A percentile compares a stretch with the other conserved stretches of the same genome.
Conservation (phyloP, 1,140 invertebrate genomes). For the Leptestheria dahalacensis region DNA sequence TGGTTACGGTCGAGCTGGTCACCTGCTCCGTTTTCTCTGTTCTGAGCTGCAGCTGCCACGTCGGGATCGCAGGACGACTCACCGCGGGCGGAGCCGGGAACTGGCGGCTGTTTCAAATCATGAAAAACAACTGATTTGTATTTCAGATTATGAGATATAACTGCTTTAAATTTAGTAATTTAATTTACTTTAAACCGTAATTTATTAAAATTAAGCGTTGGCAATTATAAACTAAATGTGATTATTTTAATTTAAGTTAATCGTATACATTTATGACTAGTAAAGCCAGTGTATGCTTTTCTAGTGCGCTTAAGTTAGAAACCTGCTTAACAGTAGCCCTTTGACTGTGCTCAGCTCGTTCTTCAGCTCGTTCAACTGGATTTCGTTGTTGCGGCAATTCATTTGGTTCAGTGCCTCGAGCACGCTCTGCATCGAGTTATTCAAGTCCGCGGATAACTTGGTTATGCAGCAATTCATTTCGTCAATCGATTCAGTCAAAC, state of each 20-base stretch:
- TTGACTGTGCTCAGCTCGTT: background rate
- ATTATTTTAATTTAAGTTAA: no score
- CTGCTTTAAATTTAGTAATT: background rate
- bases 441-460: background rate
- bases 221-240: no score
- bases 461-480: background rate
- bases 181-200: background rate
- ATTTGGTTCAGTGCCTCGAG: background rate
- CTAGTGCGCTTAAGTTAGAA: no score
- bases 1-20: background rate
- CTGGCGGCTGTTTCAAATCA: slow-evolving; percentile 40
- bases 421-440: background rate
- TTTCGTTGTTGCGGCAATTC: background rate
- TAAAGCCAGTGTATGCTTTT: no score
- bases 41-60: slow-evolving; percentile 43
- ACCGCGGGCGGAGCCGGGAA: slow-evolving; percentile 42
- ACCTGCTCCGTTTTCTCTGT: background rate
- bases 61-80: slow-evolving; percentile 52
- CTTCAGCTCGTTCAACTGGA: background rate
- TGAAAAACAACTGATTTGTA: background rate
- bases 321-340: background rate
- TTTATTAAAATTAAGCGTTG: no score
- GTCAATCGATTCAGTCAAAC: background rate
- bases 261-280: no score
- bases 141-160: background rate